Conservation (phyloP, 2,797 vertebrate genomes). For the Sebastes umbrosus region DNA sequence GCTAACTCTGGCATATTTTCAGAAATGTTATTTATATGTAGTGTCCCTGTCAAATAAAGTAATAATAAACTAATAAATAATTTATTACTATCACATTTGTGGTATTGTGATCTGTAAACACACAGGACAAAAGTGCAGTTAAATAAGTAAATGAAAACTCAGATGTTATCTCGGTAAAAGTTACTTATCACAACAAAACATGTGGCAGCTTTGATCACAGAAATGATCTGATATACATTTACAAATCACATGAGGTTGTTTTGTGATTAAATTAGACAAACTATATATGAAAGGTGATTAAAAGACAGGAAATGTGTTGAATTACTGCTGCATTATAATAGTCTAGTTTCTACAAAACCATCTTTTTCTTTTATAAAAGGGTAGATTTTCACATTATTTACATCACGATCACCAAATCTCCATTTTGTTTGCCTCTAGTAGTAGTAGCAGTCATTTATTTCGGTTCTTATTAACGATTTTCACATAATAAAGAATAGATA, state of each 20-base stretch:
- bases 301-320: too few species aligned
- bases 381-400: not conserved
- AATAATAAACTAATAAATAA: too few species aligned
- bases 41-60: too few species aligned
- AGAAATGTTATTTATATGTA: too few species aligned
- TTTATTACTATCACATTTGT: not conserved
- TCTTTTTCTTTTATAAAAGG: not conserved
- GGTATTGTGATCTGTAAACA: not conserved
- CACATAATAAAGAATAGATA: too few species aligned
- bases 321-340: not conserved
- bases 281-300: not conserved
- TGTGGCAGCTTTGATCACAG: not conserved
- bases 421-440: not conserved
- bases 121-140: not conserved
- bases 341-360: not conserved
- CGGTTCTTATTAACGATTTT: too few species aligned
- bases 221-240: not conserved
- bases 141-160: not conserved
- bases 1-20: too few species aligned
- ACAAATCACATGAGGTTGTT: not conserved
- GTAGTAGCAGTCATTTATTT: too few species aligned
- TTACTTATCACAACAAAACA: not conserved
- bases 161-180: not conserved
- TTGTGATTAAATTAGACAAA: not conserved
- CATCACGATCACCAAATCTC: not conserved